phyloP scores from a whole-genome alignment of 2,888 invertebrate species.

The Lithophane socia region DNA sequence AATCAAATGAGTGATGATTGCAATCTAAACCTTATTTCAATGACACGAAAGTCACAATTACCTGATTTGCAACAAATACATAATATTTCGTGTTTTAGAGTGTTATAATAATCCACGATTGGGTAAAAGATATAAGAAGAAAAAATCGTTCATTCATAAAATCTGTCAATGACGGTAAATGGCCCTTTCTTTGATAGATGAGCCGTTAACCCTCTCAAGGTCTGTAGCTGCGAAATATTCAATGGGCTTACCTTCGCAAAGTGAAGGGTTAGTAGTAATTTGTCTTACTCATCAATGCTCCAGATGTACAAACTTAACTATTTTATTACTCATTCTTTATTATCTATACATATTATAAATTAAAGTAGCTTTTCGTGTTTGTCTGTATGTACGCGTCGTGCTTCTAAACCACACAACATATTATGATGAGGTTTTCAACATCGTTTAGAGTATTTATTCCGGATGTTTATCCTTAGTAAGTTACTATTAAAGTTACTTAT shows the following conservation, averaged over 20 bases:
- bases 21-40: neutral
- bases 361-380: too few relatives aligned
- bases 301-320: neutral
- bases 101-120: neutral
- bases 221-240: conserved; percentile 10
- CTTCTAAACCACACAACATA: too few relatives aligned
- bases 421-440: too few relatives aligned
- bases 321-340: neutral
- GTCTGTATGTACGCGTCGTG: too few relatives aligned
- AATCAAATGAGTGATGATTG: neutral
- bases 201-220: conserved; percentile 18
- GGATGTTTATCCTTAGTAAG: too few relatives aligned
- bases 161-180: conserved; percentile 39
- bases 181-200: conserved; percentile 26
- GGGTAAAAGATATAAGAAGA: too few relatives aligned
- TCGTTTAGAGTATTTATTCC: too few relatives aligned
- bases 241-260: neutral
- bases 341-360: too few relatives aligned
- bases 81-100: neutral
- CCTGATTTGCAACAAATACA: neutral
- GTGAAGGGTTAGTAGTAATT: conserved; percentile 2
- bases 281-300: neutral
- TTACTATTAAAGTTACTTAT: too few relatives aligned
- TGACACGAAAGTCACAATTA: neutral
- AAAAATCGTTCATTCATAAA: conserved; percentile 24